Conservation (phyloP, 2,888 invertebrate species). For the Notodonta ziczac region DNA sequence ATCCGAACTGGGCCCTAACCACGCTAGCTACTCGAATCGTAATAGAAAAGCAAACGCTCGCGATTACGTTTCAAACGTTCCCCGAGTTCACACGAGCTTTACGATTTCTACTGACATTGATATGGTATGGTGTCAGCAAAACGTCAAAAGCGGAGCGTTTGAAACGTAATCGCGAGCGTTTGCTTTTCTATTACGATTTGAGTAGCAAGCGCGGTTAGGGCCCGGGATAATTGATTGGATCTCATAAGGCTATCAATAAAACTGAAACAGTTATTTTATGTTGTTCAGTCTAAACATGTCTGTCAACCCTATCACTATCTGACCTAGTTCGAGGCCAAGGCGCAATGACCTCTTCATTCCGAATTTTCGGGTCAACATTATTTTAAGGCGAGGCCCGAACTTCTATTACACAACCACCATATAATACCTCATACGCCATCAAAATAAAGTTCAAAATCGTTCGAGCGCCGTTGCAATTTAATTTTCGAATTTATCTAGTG, state of each 20-base stretch:
- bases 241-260: not conserved
- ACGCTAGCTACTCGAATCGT: too few species aligned
- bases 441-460: slow-evolving; percentile 48
- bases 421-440: slow-evolving; percentile 42
- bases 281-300: not conserved
- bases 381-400: slow-evolving; percentile 69
- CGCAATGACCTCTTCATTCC: slow-evolving; percentile 63
- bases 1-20: not conserved
- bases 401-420: slow-evolving; percentile 36
- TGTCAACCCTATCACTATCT: slow-evolving; percentile 54
- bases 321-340: slow-evolving; percentile 67
- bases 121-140: too few species aligned
- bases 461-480: slow-evolving; percentile 58
- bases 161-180: too few species aligned
- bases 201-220: too few species aligned
- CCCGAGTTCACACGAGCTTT: too few species aligned
- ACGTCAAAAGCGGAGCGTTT: too few species aligned
- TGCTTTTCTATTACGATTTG: too few species aligned
- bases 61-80: too few species aligned
- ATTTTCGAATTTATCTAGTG: slow-evolving; percentile 81
- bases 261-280: not conserved
- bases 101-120: too few species aligned
- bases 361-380: slow-evolving; percentile 64
- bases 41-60: too few species aligned
- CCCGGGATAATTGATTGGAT: not conserved